These are phyloP conservation scores for Tipula vernalis DNA, from an alignment of 2,888 invertebrate genomes.

Conservation along the genomic window DNA sequence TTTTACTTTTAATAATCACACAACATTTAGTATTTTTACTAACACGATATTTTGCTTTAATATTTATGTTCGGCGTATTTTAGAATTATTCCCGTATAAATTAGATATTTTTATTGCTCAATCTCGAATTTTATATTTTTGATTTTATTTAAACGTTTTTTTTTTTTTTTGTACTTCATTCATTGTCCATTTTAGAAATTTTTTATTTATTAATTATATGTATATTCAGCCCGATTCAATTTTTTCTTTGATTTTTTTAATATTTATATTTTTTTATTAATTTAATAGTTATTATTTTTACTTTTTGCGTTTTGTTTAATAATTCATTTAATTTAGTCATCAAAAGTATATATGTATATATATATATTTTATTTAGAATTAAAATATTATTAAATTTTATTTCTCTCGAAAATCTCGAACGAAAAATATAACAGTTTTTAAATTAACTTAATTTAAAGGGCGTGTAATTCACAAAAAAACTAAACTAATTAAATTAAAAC, in stretches of 20 bases:
- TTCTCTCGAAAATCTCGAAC: slow-evolving; percentile 4
- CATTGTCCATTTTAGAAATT: background rate
- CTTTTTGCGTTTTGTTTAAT: background rate
- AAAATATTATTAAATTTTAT: background rate
- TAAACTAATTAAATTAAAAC: background rate
- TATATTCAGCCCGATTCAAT: background rate
- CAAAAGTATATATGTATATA: background rate
- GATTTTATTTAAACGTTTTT: background rate
- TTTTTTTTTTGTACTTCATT: background rate
- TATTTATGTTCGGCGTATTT: background rate
- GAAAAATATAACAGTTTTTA: background rate
- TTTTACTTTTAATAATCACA: background rate
- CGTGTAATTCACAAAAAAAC: background rate
- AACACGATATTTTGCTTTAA: background rate
- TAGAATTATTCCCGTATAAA: background rate
- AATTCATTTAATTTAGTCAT: background rate
- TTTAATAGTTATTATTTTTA: background rate
- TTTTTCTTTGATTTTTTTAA: background rate
- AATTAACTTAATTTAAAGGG: background rate
- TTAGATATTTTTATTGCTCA: background rate
- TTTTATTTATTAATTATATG: background rate
- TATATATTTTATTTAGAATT: background rate
- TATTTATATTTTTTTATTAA: background rate
- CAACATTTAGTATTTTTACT: background rate
- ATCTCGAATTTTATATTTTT: background rate